A percentile compares a stretch with the other conserved stretches of the same genome.
Conservation (phyloP, 2,888 invertebrate species). For the Anodontia alba region DNA sequence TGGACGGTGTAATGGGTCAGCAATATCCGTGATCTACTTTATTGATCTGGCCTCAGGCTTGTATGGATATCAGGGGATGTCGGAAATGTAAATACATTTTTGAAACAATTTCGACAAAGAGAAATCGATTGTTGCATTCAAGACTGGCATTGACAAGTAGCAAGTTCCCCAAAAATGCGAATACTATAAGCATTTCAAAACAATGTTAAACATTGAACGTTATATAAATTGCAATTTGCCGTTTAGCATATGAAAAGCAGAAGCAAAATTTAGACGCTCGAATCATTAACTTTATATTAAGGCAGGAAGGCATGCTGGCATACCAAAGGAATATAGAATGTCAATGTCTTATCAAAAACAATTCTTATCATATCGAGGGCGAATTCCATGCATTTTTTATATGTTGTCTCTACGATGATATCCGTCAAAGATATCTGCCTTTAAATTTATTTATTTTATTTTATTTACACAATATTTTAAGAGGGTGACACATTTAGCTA, state of each 20-base stretch:
- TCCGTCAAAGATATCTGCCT: too few species aligned
- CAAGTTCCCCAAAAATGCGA: background rate
- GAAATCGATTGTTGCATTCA: background rate
- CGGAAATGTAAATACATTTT: background rate
- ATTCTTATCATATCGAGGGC: background rate
- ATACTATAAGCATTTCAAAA: conserved; percentile 16
- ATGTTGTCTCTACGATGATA: background rate
- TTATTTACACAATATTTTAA: too few species aligned
- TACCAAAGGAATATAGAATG: background rate
- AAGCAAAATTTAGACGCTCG: conserved; percentile 12
- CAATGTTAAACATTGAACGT: conserved; percentile 1
- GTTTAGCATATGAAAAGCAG: background rate
- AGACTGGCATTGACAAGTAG: background rate
- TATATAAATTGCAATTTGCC: background rate
- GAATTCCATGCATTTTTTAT: conserved; percentile 1
- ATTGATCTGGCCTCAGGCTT: background rate
- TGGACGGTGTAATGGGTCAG: background rate
- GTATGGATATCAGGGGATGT: conserved; percentile 3
- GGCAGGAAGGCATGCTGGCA: background rate
- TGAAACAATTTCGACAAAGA: background rate
- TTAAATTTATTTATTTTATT: too few species aligned
- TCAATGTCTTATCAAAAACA: background rate
- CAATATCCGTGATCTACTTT: background rate
- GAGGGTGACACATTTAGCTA: too few species aligned
- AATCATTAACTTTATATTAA: background rate